Conservation (phyloP, 2,797 vertebrate species). For the Trematomus bernacchii region DNA sequence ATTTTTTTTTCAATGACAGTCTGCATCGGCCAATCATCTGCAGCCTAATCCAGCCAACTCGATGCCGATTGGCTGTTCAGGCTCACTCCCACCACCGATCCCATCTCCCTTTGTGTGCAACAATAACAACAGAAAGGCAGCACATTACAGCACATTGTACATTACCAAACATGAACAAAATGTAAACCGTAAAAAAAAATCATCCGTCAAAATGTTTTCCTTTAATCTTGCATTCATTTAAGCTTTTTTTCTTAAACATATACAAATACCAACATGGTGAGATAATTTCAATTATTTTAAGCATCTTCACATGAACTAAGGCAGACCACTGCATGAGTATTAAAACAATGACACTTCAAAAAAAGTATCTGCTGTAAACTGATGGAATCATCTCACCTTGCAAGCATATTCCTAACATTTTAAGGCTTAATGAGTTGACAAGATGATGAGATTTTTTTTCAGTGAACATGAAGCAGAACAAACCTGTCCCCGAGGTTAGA, state of each 20-base stretch:
- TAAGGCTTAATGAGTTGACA: constrained; percentile 40
- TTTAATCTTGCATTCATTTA: constrained; percentile 21
- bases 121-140: constrained; percentile 58
- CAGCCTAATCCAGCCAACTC: constrained; percentile 52
- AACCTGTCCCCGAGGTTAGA: constrained; percentile 52
- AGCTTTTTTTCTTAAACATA: constrained; percentile 2
- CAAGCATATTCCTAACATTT: constrained; percentile 13
- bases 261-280: constrained; percentile 38
- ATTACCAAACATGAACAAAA: constrained; percentile 27
- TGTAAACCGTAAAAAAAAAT: constrained; percentile 34
- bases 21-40: constrained; percentile 54
- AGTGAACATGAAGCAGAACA: constrained; percentile 54
- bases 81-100: constrained; percentile 75
- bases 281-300: constrained; percentile 7
- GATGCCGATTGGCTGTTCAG: constrained; percentile 75
- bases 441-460: constrained; percentile 4
- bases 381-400: constrained; percentile 22
- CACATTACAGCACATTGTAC: constrained; percentile 48
- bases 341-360: constrained; percentile 18
- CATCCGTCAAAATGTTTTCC: constrained; percentile 14
- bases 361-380: constrained; percentile 16
- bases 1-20: constrained; percentile 45
- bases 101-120: constrained; percentile 66
- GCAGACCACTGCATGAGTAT: constrained; percentile 1
- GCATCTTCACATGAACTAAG: constrained; percentile 20